Conservation (phyloP, 1,140 invertebrate species). For the Diachasma alloeum region DNA sequence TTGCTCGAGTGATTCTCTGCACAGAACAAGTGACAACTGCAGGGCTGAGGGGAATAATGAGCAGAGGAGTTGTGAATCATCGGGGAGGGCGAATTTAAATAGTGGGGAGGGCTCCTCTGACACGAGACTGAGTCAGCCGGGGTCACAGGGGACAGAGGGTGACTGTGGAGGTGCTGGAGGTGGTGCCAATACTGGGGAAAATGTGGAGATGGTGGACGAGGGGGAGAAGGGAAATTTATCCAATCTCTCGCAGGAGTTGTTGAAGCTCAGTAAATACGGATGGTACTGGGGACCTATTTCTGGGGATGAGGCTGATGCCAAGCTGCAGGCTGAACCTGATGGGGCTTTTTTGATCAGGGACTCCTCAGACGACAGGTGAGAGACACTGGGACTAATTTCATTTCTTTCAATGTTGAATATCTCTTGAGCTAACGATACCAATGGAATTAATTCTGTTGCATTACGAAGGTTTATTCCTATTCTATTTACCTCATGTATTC, state of each 20-base stretch:
- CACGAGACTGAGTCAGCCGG: too few relatives aligned
- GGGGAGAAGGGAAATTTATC: background rate
- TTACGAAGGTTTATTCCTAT: background rate
- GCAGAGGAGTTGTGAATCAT: too few relatives aligned
- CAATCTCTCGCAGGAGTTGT: slow-evolving; percentile 65
- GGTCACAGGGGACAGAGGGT: background rate
- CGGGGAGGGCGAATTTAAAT: background rate
- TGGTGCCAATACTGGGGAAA: too few relatives aligned
- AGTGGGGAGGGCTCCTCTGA: background rate
- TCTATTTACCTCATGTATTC: slow-evolving; percentile 49
- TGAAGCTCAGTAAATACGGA: slow-evolving; percentile 69
- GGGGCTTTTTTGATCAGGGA: slow-evolving; percentile 82
- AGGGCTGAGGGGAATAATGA: background rate
- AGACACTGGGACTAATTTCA: too few relatives aligned
- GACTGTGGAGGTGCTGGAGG: background rate
- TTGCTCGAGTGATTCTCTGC: background rate
- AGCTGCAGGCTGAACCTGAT: slow-evolving; percentile 69
- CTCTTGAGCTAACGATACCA: too few relatives aligned
- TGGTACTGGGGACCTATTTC: slow-evolving; percentile 77
- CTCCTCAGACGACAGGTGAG: slow-evolving; percentile 74
- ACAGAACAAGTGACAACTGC: background rate
- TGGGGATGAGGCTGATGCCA: slow-evolving; percentile 70
- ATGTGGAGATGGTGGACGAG: background rate
- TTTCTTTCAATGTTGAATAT: too few relatives aligned
- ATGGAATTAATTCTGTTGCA: background rate